Percentiles rank a stretch among this genome's conserved stretches.
Evolutionary conservation across 1,140 invertebrate species (phyloP).

Genomic region (Mercenaria mercenaria): DNA sequence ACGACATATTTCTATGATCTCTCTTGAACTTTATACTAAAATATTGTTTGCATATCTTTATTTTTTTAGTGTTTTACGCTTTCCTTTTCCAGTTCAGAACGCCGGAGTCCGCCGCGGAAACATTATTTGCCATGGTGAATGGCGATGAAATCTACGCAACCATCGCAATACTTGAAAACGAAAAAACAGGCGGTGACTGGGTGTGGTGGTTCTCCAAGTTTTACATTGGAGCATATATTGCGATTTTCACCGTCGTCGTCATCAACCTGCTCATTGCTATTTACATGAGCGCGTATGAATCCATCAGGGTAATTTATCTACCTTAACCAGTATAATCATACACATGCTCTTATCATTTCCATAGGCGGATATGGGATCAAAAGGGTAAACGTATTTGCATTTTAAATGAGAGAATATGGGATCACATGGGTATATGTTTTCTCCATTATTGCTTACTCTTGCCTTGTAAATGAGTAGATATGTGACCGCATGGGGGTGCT

Average conservation of each 20-base stretch:
- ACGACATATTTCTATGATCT: too few relatives aligned
- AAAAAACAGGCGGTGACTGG: neutral
- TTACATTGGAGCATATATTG: neutral
- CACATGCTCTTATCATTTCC: neutral
- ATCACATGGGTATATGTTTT: too few relatives aligned
- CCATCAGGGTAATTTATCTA: constrained; percentile 19
- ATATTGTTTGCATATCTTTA: too few relatives aligned
- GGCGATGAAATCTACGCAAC: constrained; percentile 55
- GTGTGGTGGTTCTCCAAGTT: constrained; percentile 27
- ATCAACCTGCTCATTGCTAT: constrained; percentile 38
- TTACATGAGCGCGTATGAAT: constrained; percentile 30
- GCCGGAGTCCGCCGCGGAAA: neutral
- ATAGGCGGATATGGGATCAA: too few relatives aligned
- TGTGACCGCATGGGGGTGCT: too few relatives aligned
- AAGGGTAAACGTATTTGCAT: too few relatives aligned
- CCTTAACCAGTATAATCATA: neutral
- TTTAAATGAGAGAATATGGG: too few relatives aligned
- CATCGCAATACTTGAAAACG: constrained; percentile 12
- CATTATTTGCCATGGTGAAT: constrained; percentile 12
- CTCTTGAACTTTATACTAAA: too few relatives aligned
- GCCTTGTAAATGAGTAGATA: too few relatives aligned
- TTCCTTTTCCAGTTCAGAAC: constrained; percentile 19
- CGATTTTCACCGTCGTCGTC: constrained; percentile 6
- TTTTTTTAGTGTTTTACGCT: too few relatives aligned
- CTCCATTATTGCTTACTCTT: too few relatives aligned